Conservation (phyloP, 37 sponge, comb jelly and placozoan species). For the Spongilla lacustris region DNA sequence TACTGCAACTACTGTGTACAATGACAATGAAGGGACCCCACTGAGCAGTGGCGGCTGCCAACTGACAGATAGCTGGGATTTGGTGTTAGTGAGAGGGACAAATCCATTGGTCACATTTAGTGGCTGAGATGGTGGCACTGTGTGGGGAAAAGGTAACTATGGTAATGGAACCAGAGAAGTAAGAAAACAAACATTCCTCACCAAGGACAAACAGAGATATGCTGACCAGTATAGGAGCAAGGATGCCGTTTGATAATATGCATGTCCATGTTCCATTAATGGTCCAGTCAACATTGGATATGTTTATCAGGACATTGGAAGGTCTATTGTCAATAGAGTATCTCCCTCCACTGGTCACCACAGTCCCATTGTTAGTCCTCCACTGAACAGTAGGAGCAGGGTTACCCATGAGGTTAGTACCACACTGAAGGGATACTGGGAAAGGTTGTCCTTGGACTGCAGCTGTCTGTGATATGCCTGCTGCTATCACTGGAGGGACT, state of each 20-base stretch:
- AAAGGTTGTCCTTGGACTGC: background rate
- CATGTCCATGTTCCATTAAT: slow-evolving; percentile 27
- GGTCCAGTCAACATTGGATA: background rate
- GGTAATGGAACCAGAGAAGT: no score
- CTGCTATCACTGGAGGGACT: slow-evolving; percentile 26
- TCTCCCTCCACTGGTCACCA: background rate
- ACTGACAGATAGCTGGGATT: no score
- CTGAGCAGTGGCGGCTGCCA: no score
- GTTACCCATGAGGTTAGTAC: slow-evolving; percentile 16
- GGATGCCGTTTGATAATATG: background rate
- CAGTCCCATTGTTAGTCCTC: background rate
- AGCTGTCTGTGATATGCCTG: background rate
- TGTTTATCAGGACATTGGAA: background rate
- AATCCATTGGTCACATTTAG: no score
- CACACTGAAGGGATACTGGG: slow-evolving; percentile 16
- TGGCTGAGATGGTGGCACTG: no score
- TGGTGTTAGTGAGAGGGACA: no score
- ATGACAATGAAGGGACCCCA: no score
- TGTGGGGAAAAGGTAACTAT: no score
- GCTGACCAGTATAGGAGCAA: no score
- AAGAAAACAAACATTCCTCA: no score
- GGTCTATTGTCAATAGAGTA: slow-evolving; percentile 4
- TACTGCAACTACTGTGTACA: no score
- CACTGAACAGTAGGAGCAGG: slow-evolving; percentile 23
- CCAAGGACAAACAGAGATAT: no score